These are phyloP conservation scores for Tautogolabrus adspersus DNA, from an alignment of 2,113 vertebrate genomes.

Conservation along the genomic window DNA sequence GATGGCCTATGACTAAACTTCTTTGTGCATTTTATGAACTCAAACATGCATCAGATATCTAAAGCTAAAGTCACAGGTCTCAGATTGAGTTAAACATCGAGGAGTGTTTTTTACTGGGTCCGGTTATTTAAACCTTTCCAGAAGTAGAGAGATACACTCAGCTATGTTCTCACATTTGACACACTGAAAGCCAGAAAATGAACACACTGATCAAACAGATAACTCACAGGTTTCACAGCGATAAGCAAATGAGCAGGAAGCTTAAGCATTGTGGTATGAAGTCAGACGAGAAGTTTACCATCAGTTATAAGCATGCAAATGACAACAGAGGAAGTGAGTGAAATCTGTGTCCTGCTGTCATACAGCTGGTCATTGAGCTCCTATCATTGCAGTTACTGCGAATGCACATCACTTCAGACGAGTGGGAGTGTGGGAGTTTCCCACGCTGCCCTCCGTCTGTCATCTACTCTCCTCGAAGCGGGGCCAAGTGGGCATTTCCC, in stretches of 20 bases:
- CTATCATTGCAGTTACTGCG: slow-evolving; percentile 1
- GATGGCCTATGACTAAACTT: no score
- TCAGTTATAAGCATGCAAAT: not conserved
- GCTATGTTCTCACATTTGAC: no score
- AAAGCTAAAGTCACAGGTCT: no score
- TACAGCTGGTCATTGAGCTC: not conserved
- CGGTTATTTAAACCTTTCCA: no score
- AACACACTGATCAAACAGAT: not conserved
- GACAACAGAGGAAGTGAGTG: slow-evolving; percentile 35
- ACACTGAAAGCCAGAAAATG: no score
- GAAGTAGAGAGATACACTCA: no score
- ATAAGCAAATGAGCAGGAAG: slow-evolving; percentile 20
- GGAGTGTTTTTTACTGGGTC: no score
- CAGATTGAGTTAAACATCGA: no score
- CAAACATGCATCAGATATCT: no score
- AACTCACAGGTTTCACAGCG: not conserved
- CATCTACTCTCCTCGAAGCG: not conserved
- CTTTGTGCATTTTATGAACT: no score
- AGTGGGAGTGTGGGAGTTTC: slow-evolving; percentile 45
- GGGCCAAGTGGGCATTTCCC: slow-evolving; percentile 56
- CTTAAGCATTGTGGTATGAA: no score
- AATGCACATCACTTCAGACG: slow-evolving; percentile 27
- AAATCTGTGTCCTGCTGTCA: not conserved
- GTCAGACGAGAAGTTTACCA: not conserved
- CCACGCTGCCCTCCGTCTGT: slow-evolving; percentile 41